Evolutionary conservation across 2,888 invertebrate species (phyloP).

Genomic region (Aleiodes leptofemur): DNA sequence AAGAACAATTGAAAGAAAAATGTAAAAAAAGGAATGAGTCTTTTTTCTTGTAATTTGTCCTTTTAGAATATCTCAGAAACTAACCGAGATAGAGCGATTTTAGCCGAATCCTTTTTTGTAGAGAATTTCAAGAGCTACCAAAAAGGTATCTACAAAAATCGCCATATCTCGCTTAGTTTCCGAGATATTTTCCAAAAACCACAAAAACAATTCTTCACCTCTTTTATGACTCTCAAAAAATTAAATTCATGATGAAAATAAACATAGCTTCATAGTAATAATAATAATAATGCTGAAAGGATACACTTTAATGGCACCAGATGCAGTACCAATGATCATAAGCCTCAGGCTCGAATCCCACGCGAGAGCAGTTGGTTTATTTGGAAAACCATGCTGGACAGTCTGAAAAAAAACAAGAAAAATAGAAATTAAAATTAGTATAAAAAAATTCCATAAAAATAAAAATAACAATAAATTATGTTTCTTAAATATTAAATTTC

Average conservation of each 20-base stretch:
- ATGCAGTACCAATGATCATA: slow-evolving; percentile 95
- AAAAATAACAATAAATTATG: too few relatives aligned
- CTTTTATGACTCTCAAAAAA: too few relatives aligned
- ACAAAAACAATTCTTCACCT: too few relatives aligned
- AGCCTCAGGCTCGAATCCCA: slow-evolving; percentile 93
- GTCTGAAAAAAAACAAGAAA: slow-evolving; percentile 77
- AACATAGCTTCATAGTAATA: slow-evolving; percentile 67
- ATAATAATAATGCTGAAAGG: slow-evolving; percentile 72
- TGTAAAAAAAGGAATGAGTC: too few relatives aligned
- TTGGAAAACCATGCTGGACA: slow-evolving; percentile 97
- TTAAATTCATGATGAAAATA: too few relatives aligned
- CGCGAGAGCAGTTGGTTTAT: slow-evolving; percentile 95
- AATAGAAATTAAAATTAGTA: not conserved
- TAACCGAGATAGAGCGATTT: too few relatives aligned
- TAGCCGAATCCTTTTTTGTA: too few relatives aligned
- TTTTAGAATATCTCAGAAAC: not conserved
- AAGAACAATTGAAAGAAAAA: not conserved
- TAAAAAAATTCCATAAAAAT: not conserved
- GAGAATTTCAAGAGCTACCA: too few relatives aligned
- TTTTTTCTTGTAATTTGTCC: not conserved
- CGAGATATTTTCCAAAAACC: too few relatives aligned
- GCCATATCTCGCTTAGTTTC: too few relatives aligned
- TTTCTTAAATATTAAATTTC: too few relatives aligned
- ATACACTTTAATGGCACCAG: slow-evolving; percentile 91
- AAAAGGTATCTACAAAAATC: too few relatives aligned